Evolutionary conservation across 2,113 vertebrate species (phyloP).

Genomic region (Neotragus pygmaeus): DNA sequence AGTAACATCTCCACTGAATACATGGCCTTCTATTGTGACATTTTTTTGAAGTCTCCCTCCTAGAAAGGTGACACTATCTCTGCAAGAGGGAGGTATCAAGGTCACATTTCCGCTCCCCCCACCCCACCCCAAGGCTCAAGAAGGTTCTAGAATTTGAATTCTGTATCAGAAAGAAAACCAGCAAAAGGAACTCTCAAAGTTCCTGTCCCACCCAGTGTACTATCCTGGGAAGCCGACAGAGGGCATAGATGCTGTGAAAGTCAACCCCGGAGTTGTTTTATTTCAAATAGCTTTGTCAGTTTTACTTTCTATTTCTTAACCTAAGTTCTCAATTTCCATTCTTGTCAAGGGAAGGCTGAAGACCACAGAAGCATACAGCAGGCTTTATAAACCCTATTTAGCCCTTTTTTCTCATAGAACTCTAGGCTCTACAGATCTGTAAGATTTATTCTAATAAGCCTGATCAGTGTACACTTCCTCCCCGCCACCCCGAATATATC

Average conservation of each 20-base stretch:
- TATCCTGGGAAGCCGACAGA: background rate
- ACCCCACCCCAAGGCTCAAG: background rate
- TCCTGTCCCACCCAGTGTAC: background rate
- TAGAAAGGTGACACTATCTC: background rate
- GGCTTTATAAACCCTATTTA: background rate
- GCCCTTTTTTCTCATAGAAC: background rate
- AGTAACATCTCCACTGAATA: background rate
- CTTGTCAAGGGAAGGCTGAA: background rate
- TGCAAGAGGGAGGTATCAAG: background rate
- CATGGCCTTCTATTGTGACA: background rate
- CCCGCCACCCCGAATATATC: too few relatives aligned
- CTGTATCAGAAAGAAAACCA: background rate
- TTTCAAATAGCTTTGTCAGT: background rate
- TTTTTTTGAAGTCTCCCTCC: background rate
- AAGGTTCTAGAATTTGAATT: background rate
- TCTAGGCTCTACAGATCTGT: background rate
- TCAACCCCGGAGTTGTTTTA: background rate
- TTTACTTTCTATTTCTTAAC: slow-evolving; percentile 15
- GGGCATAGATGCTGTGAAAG: background rate
- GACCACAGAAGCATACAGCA: background rate
- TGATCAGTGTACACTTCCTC: background rate
- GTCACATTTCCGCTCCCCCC: background rate
- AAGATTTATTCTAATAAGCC: background rate
- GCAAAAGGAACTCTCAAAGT: background rate
- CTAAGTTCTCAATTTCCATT: background rate